A percentile compares a stretch with the other conserved stretches of the same genome.
Conservation (phyloP, 1,140 invertebrate genomes). For the Dryas iulia region DNA sequence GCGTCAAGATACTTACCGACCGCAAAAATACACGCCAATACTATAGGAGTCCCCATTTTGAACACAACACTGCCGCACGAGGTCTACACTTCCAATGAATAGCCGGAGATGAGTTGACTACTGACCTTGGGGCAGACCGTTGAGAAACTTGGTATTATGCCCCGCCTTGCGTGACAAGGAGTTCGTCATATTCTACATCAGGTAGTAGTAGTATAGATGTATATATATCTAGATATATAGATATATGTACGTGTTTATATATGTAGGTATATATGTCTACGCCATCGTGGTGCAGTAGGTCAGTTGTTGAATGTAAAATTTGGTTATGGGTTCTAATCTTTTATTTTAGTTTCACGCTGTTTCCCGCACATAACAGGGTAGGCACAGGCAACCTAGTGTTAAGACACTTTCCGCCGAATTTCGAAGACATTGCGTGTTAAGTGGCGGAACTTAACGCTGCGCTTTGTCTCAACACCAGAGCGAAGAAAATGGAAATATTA, state of each 20-base stretch:
- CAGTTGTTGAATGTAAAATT: not conserved
- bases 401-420: too few species aligned
- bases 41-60: conserved; percentile 56
- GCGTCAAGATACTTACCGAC: conserved; percentile 48
- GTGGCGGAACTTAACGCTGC: too few species aligned
- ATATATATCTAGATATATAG: not conserved
- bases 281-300: not conserved
- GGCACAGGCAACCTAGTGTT: too few species aligned
- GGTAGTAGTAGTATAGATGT: not conserved
- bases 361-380: too few species aligned
- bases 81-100: conserved; percentile 51
- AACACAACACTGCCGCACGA: conserved; percentile 51
- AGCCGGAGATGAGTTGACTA: conserved; percentile 51
- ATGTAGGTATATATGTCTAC: not conserved
- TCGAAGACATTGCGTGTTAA: too few species aligned
- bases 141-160: conserved; percentile 58
- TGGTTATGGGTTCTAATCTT: too few species aligned
- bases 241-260: not conserved
- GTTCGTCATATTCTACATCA: conserved; percentile 25
- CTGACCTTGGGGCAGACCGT: conserved; percentile 65
- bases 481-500: too few species aligned
- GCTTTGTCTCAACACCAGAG: too few species aligned
- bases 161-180: conserved; percentile 56
- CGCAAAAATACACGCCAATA: conserved; percentile 56
- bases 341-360: too few species aligned